Percentiles rank a stretch among this genome's conserved stretches.
Conservation (phyloP, 2,888 invertebrate genomes). For the Eupeodes latifasciatus region DNA sequence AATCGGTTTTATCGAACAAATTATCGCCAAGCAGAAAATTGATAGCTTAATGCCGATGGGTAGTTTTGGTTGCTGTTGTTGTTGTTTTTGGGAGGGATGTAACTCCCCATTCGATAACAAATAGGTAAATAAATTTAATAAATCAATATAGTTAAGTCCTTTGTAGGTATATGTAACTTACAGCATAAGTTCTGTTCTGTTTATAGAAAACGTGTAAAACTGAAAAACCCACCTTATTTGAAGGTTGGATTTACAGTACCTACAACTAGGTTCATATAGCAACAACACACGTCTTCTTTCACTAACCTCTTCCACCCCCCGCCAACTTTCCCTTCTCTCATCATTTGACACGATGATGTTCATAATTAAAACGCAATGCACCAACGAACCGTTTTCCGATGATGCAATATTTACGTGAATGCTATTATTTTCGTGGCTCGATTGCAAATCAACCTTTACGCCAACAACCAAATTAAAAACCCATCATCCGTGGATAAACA, state of each 20-base stretch:
- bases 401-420: constrained; percentile 57
- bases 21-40: constrained; percentile 38
- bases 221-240: too few species aligned
- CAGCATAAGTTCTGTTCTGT: neutral
- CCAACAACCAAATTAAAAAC: constrained; percentile 68
- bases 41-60: neutral
- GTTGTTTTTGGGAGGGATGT: too few species aligned
- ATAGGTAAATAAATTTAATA: constrained; percentile 37
- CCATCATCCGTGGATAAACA: constrained; percentile 52
- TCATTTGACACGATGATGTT: constrained; percentile 21
- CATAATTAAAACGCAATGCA: constrained; percentile 65
- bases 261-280: too few species aligned
- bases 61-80: too few species aligned
- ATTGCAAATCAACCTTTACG: constrained; percentile 63
- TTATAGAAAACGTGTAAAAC: too few species aligned
- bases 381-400: constrained; percentile 8
- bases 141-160: constrained; percentile 50
- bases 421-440: constrained; percentile 60
- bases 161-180: too few species aligned
- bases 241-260: constrained; percentile 1
- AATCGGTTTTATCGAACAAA: constrained; percentile 24
- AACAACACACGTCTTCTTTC: neutral
- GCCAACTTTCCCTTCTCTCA: neutral
- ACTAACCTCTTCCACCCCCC: neutral
- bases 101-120: constrained; percentile 16